A percentile compares a stretch with the other conserved stretches of the same genome.
Evolutionary conservation across 2,888 invertebrate genomes (phyloP).

Genomic region (Cylindroiulus punctatus): DNA sequence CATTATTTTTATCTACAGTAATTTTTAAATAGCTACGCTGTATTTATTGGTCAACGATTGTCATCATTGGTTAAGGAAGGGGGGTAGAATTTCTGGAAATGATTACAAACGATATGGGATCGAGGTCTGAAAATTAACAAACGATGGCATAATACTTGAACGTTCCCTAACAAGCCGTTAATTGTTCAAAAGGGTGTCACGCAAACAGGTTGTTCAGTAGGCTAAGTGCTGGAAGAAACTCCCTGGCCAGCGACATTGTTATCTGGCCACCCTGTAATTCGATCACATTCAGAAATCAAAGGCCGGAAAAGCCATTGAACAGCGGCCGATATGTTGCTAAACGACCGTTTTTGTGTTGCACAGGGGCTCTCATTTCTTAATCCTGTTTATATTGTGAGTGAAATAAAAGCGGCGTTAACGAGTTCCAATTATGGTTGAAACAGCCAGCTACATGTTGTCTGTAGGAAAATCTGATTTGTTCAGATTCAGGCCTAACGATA

Average conservation of each 20-base stretch:
- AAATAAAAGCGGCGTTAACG: slow-evolving; percentile 24
- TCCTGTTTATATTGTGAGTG: slow-evolving; percentile 30
- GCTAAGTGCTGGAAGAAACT: background rate
- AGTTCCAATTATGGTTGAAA: slow-evolving; percentile 5
- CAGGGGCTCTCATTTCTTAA: background rate
- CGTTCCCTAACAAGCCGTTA: too few relatives aligned
- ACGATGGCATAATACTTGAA: too few relatives aligned
- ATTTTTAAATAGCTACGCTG: too few relatives aligned
- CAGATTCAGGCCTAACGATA: slow-evolving; percentile 11
- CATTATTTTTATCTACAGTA: too few relatives aligned
- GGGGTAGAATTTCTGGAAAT: too few relatives aligned
- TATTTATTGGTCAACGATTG: too few relatives aligned
- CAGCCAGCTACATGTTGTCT: background rate
- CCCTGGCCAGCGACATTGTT: background rate
- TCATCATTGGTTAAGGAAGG: too few relatives aligned
- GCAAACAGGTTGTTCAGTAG: background rate
- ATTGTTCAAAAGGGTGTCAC: background rate
- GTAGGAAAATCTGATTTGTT: slow-evolving; percentile 1
- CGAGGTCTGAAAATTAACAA: too few relatives aligned
- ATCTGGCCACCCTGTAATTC: background rate
- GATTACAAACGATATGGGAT: too few relatives aligned
- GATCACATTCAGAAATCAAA: background rate
- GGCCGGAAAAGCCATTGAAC: background rate
- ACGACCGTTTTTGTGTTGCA: background rate
- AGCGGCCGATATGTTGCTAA: background rate